Conservation (phyloP, 2,888 invertebrate species). For the Boloria euphrosyne region DNA sequence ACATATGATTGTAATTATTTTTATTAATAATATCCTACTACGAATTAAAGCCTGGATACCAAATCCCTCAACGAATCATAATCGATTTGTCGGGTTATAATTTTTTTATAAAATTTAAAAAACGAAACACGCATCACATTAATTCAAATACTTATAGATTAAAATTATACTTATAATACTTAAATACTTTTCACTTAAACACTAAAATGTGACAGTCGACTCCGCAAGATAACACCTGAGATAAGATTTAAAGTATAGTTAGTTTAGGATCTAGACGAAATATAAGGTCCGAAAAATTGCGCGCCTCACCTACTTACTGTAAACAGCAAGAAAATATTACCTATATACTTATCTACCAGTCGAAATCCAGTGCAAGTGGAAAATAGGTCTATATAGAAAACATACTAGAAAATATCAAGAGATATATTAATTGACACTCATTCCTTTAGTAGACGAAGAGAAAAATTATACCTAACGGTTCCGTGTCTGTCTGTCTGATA, state of each 20-base stretch:
- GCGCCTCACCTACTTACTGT: too few species aligned
- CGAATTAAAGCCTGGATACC: constrained; percentile 35
- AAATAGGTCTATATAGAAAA: background rate
- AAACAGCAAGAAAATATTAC: background rate
- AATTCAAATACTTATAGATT: background rate
- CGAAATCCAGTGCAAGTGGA: background rate
- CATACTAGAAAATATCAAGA: background rate
- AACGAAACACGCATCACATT: background rate
- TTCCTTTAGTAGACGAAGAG: background rate
- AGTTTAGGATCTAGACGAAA: too few species aligned
- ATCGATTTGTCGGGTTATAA: constrained; percentile 12
- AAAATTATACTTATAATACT: constrained; percentile 9
- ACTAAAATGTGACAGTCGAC: constrained; percentile 15
- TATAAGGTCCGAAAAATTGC: too few species aligned
- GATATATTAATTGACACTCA: background rate
- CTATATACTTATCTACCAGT: background rate
- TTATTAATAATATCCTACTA: constrained; percentile 14
- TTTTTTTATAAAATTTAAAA: background rate
- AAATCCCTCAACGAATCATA: constrained; percentile 23
- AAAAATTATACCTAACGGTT: background rate
- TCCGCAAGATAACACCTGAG: background rate
- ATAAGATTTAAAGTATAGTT: background rate
- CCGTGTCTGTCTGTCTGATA: background rate
- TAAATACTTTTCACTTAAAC: background rate
- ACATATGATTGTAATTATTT: background rate